Evolutionary conservation across 2,888 invertebrate species (phyloP).

Genomic region (Dynastes hyllus): DNA sequence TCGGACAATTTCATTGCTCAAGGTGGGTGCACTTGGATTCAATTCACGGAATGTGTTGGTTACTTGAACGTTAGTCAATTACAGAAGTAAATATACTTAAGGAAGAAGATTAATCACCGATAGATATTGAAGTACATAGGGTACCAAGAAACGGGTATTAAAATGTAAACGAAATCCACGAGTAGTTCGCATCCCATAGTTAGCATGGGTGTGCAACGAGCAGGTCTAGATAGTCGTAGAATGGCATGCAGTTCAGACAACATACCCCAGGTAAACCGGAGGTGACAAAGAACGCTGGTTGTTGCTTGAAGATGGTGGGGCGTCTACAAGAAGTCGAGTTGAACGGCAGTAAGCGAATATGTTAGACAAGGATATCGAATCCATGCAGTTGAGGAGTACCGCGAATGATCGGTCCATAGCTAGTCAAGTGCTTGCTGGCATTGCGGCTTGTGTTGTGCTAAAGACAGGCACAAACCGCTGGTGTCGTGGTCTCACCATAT

Average conservation of each 20-base stretch:
- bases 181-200: constrained; percentile 50
- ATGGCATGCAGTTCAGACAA: constrained; percentile 61
- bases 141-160: constrained; percentile 35
- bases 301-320: constrained; percentile 45
- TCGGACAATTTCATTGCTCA: too few species aligned
- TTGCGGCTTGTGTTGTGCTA: constrained; percentile 49
- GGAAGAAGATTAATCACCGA: background rate
- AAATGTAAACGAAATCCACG: constrained; percentile 50
- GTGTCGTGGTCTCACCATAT: constrained; percentile 47
- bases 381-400: constrained; percentile 54
- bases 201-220: constrained; percentile 58
- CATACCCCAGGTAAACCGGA: constrained; percentile 59
- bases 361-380: constrained; percentile 55
- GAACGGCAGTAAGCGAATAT: constrained; percentile 51
- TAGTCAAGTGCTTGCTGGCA: constrained; percentile 54
- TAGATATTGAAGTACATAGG: background rate
- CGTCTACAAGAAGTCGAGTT: constrained; percentile 52
- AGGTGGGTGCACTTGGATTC: too few species aligned
- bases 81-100: background rate
- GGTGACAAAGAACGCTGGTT: constrained; percentile 58
- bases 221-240: constrained; percentile 60
- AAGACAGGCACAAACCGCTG: constrained; percentile 37
- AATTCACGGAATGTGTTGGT: too few species aligned
- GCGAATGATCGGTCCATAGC: constrained; percentile 53
- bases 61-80: too few species aligned